phyloP scores from a whole-genome alignment of 2,888 invertebrate genomes.

The Lingula anatina region DNA sequence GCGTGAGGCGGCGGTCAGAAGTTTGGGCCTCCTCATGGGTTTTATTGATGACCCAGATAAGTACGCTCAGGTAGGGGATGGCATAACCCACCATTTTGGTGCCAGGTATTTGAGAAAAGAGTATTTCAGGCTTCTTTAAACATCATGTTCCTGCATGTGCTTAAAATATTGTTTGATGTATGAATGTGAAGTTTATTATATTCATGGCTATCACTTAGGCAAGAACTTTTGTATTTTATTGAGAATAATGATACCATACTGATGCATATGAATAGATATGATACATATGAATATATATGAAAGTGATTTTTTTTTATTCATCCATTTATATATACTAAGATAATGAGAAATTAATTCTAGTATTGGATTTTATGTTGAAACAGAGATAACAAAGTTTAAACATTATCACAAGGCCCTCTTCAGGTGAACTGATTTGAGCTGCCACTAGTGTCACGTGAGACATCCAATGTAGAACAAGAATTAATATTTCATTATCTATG shows the following conservation, averaged over 20 bases:
- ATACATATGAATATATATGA: too few species aligned
- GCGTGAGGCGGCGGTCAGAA: conserved; percentile 61
- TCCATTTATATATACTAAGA: too few species aligned
- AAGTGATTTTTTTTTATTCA: too few species aligned
- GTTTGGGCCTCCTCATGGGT: conserved; percentile 61
- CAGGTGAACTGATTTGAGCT: too few species aligned
- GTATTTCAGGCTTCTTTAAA: too few species aligned
- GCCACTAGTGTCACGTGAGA: too few species aligned
- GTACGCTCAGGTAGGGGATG: conserved; percentile 56
- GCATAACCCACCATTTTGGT: neutral
- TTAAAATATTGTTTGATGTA: neutral
- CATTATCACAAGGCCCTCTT: too few species aligned
- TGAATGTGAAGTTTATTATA: neutral
- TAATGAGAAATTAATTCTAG: too few species aligned
- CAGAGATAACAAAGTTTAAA: too few species aligned
- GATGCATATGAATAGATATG: conserved; percentile 3
- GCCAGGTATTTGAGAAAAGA: neutral
- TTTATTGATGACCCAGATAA: conserved; percentile 65
- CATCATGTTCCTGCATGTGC: neutral
- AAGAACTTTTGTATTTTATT: neutral
- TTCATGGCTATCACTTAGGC: neutral
- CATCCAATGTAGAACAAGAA: too few species aligned
- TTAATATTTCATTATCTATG: too few species aligned
- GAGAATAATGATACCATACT: neutral
- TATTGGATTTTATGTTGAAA: too few species aligned